Conservation (phyloP, 53 echinoderm and acorn worm species). For the Zoroaster sp. region DNA sequence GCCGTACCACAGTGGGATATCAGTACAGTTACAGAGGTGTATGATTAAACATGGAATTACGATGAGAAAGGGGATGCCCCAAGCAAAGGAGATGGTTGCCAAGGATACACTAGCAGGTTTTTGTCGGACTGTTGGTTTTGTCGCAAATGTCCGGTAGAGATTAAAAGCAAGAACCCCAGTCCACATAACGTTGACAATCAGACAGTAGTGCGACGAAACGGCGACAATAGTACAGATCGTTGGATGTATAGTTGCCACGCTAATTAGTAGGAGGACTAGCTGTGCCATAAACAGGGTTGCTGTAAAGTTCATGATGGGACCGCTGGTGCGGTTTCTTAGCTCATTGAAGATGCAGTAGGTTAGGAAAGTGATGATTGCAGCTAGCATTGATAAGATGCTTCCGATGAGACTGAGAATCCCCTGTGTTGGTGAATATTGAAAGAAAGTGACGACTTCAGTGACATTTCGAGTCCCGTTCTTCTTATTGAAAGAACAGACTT, state of each 20-base stretch:
- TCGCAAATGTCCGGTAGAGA: constrained; percentile 25
- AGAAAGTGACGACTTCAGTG: constrained; percentile 22
- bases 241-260: neutral
- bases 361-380: constrained; percentile 10
- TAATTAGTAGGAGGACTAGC: constrained; percentile 24
- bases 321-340: constrained; percentile 19
- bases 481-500: constrained; percentile 45
- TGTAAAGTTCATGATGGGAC: constrained; percentile 32
- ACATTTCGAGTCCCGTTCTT: constrained; percentile 31
- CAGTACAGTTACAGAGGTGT: constrained; percentile 13
- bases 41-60: constrained; percentile 25
- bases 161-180: constrained; percentile 28
- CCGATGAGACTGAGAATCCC: constrained; percentile 23
- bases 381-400: constrained; percentile 25
- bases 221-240: constrained; percentile 39
- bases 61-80: constrained; percentile 40
- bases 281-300: constrained; percentile 40
- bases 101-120: neutral
- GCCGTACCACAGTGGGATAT: constrained; percentile 37
- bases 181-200: constrained; percentile 44
- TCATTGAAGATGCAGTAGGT: constrained; percentile 38
- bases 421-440: constrained; percentile 30
- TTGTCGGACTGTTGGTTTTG: neutral
- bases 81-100: constrained; percentile 4
- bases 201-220: constrained; percentile 33